Evolutionary conservation across 2,888 invertebrate genomes (phyloP).

Genomic region (Hipparchia semele): DNA sequence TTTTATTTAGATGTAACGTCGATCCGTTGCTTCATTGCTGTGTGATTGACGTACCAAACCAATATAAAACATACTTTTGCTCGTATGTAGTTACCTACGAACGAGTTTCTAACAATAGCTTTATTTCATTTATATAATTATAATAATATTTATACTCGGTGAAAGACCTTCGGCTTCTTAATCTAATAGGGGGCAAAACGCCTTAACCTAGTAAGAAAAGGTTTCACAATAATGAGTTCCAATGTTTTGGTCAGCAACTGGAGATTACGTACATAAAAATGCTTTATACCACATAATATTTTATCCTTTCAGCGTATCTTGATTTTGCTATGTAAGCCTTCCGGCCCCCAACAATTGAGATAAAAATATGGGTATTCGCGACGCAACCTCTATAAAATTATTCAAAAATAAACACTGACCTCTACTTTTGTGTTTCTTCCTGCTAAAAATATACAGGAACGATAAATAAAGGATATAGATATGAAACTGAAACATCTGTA

Average conservation of each 20-base stretch:
- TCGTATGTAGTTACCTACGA: no score
- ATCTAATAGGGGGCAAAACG: not conserved
- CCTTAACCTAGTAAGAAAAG: not conserved
- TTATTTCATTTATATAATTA: no score
- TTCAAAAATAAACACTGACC: not conserved
- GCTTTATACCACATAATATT: conserved; percentile 1
- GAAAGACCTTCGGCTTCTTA: no score
- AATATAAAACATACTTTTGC: no score
- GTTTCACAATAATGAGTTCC: not conserved
- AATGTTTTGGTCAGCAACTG: not conserved
- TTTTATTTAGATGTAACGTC: no score
- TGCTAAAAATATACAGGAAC: no score
- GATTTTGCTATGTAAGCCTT: not conserved
- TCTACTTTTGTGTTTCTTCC: not conserved
- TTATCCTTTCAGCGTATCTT: not conserved
- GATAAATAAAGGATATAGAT: no score
- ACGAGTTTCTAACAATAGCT: no score
- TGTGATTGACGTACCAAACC: no score
- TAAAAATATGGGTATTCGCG: not conserved
- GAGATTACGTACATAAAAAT: not conserved
- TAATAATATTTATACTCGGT: no score
- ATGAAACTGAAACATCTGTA: no score
- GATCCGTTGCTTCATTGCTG: no score
- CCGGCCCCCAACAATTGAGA: not conserved
- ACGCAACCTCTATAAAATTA: not conserved